A percentile compares a stretch with the other conserved stretches of the same genome.
Conservation (phyloP, 2,113 vertebrate genomes). For the Cyprinodon variegatus region DNA sequence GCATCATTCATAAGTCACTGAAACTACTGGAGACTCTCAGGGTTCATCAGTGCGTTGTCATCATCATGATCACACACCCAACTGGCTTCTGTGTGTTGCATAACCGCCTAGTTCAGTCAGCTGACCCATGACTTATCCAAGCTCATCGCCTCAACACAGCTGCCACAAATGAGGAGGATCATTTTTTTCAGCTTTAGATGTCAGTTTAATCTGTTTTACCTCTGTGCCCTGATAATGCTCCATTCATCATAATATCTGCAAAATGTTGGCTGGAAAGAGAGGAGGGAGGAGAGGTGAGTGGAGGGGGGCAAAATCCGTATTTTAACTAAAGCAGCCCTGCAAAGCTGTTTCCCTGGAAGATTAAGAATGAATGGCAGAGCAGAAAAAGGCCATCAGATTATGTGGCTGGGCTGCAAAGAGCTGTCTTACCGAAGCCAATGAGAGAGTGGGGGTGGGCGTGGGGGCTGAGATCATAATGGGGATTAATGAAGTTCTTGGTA, state of each 20-base stretch:
- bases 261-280: conserved; percentile 26
- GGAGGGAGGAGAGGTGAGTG: neutral
- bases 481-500: conserved; percentile 40
- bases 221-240: conserved; percentile 68
- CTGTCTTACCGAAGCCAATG: conserved; percentile 51
- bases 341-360: conserved; percentile 60
- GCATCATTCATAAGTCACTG: conserved; percentile 54
- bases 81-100: neutral
- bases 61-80: neutral
- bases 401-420: conserved; percentile 32
- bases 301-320: conserved; percentile 56
- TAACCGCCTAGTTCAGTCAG: conserved; percentile 12
- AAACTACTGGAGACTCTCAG: conserved; percentile 60
- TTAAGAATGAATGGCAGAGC: conserved; percentile 68
- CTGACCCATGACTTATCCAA: conserved; percentile 49
- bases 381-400: conserved; percentile 70
- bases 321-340: conserved; percentile 65
- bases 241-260: conserved; percentile 64
- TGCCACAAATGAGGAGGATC: conserved; percentile 57
- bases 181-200: conserved; percentile 58
- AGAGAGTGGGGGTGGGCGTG: neutral
- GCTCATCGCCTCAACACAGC: conserved; percentile 43
- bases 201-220: conserved; percentile 72
- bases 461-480: conserved; percentile 3
- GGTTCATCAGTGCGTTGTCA: conserved; percentile 20